Evolutionary conservation across 2,888 invertebrate genomes (phyloP), one percentile per base, ranked within the genome.

Genomic region (Zaprionus lineosus): DNA sequence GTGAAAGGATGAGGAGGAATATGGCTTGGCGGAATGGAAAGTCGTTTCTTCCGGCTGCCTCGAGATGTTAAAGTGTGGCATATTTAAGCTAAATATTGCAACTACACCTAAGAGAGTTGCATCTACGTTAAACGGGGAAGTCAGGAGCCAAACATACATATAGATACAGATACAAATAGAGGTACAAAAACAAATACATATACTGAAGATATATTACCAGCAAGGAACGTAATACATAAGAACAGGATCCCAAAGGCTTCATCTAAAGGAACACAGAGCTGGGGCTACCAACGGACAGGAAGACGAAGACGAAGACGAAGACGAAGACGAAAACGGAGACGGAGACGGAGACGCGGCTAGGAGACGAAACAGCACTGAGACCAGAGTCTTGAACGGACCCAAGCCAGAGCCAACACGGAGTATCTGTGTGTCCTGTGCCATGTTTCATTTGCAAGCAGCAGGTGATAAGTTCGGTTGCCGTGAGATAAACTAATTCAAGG

Each of bases 1-100:
- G 58, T 52, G 50, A 63, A 64, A 55, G 65, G 50, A 60, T 51
- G 34, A 43, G 41, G 26, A 11, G 21, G n/a, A 39, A 31, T 36
- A 12, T 16, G 15, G 14, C 21, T n/a, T n/a, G 59, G 11, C 1
- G 4, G 19, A 14, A 26, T 16, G 43, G 53, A 33, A 57, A 50
- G n/a, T n/a, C 50, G 39, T 33, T 14, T 33, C 24, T 51, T 59
- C 65, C 52, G 61, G 40, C 58, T 64, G 60, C 51, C 70, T 53
- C 48, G 46, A 36, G 56, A 67, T 83, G 77, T 70, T 72, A 67
- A 71, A 70, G 60, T 70, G 63, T 73, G 50, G 75, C 75, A 77
- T 75, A 81, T 84, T 77, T 73, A 51, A 75, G 74, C 75, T 77
- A 70, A 79, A 81, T 73, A 70, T 75, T 84, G 73, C 73, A 70